A percentile compares a stretch with the other conserved stretches of the same genome.
Conservation (phyloP, 2,888 invertebrate species). For the Ennomos erosarius region DNA sequence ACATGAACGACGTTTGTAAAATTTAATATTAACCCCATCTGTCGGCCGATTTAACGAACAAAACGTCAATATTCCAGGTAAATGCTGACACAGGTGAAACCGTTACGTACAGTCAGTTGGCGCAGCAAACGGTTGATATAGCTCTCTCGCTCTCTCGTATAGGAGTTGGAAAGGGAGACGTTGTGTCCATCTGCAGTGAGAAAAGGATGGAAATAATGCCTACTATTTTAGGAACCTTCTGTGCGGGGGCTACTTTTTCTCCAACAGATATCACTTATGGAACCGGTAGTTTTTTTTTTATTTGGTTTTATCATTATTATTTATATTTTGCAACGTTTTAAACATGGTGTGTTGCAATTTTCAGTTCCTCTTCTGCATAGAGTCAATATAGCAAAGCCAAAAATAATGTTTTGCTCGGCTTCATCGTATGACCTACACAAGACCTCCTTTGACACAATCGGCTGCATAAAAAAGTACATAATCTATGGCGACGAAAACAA, state of each 20-base stretch:
- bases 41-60: background rate
- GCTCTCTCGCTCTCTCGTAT: slow-evolving; percentile 55
- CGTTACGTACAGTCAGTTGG: slow-evolving; percentile 49
- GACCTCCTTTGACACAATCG: slow-evolving; percentile 19
- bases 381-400: slow-evolving; percentile 44
- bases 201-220: slow-evolving; percentile 44
- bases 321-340: too few species aligned
- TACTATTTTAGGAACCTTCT: slow-evolving; percentile 43
- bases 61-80: slow-evolving; percentile 29
- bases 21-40: background rate
- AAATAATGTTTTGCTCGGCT: slow-evolving; percentile 47
- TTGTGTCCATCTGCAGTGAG: slow-evolving; percentile 49
- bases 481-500: slow-evolving; percentile 36
- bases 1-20: too few species aligned
- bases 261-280: slow-evolving; percentile 41
- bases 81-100: slow-evolving; percentile 45
- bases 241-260: slow-evolving; percentile 45
- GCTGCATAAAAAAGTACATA: slow-evolving; percentile 37
- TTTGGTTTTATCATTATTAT: too few species aligned
- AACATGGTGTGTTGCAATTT: background rate
- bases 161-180: slow-evolving; percentile 55
- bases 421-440: slow-evolving; percentile 37
- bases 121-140: slow-evolving; percentile 51
- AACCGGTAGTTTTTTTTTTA: too few species aligned
- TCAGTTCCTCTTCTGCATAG: slow-evolving; percentile 45